A percentile compares a stretch with the other conserved stretches of the same genome.
Conservation (phyloP, 2,797 vertebrate species). For the Carduelis carduelis region DNA sequence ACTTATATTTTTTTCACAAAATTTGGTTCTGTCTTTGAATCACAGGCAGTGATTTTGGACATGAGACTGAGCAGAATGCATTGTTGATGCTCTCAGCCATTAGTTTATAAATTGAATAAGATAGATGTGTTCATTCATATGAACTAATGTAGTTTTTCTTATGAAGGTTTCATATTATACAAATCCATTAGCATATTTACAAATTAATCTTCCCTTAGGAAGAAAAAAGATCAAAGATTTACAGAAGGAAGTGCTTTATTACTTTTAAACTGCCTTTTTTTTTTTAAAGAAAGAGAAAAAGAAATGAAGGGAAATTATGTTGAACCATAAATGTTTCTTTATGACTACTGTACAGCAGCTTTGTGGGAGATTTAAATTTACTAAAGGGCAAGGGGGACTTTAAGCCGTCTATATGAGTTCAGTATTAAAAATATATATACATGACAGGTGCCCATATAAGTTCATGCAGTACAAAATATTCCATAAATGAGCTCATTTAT, state of each 20-base stretch:
- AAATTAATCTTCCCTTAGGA: slow-evolving; percentile 83
- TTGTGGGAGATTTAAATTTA: slow-evolving; percentile 70
- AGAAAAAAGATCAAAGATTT: slow-evolving; percentile 77
- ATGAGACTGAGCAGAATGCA: slow-evolving; percentile 53
- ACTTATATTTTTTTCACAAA: neutral
- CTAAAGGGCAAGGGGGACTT: slow-evolving; percentile 66
- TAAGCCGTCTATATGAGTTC: slow-evolving; percentile 56
- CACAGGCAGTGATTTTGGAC: slow-evolving; percentile 49
- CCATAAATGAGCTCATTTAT: slow-evolving; percentile 68
- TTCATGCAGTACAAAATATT: slow-evolving; percentile 61
- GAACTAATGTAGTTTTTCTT: slow-evolving; percentile 77
- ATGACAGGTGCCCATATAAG: slow-evolving; percentile 70
- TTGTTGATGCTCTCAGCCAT: slow-evolving; percentile 71
- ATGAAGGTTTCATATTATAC: slow-evolving; percentile 79
- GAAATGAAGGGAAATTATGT: slow-evolving; percentile 75
- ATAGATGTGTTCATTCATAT: slow-evolving; percentile 79
- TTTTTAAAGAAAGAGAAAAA: slow-evolving; percentile 59
- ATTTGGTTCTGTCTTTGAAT: slow-evolving; percentile 1
- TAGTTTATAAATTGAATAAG: slow-evolving; percentile 76
- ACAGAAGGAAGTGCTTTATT: slow-evolving; percentile 78
- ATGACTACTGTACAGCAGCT: slow-evolving; percentile 70
- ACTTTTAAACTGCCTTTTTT: slow-evolving; percentile 74
- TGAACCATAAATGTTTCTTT: slow-evolving; percentile 77
- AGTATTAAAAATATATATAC: slow-evolving; percentile 68
- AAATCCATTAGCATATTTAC: slow-evolving; percentile 83